Conservation (phyloP, 2,113 vertebrate genomes). For the Nymphicus hollandicus region DNA sequence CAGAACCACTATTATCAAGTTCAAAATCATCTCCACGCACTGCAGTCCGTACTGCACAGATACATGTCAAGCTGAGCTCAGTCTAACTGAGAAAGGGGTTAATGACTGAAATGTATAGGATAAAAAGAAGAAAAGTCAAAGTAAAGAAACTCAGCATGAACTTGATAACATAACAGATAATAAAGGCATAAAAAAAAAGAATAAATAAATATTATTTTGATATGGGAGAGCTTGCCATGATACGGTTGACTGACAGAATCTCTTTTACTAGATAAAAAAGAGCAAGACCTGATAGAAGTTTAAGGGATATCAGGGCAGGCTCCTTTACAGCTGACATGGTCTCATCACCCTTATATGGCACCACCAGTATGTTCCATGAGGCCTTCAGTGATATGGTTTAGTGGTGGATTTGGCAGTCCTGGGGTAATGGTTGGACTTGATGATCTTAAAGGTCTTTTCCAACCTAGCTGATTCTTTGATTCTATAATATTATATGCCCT, state of each 20-base stretch:
- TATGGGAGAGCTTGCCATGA: background rate
- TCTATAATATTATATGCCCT: background rate
- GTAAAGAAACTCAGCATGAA: background rate
- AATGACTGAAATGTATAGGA: conserved; percentile 25
- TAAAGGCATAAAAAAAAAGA: background rate
- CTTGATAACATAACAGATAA: background rate
- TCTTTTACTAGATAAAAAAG: background rate
- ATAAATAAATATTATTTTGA: background rate
- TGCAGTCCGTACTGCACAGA: background rate
- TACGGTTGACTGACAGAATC: background rate
- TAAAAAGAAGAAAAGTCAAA: conserved; percentile 22
- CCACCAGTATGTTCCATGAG: background rate
- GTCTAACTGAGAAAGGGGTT: background rate
- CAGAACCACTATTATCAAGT: background rate
- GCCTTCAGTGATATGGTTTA: background rate
- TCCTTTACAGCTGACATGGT: background rate
- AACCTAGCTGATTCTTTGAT: background rate
- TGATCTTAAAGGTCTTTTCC: background rate
- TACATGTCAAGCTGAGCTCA: background rate
- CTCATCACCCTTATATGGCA: background rate
- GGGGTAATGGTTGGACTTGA: background rate
- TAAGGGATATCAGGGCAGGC: background rate
- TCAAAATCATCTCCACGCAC: background rate
- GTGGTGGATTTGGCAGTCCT: background rate
- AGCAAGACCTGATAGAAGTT: background rate